Percentiles rank a stretch among this genome's conserved stretches.
Evolutionary conservation across 2,888 invertebrate genomes (phyloP).

Genomic region (Cosmopolites sordidus): DNA sequence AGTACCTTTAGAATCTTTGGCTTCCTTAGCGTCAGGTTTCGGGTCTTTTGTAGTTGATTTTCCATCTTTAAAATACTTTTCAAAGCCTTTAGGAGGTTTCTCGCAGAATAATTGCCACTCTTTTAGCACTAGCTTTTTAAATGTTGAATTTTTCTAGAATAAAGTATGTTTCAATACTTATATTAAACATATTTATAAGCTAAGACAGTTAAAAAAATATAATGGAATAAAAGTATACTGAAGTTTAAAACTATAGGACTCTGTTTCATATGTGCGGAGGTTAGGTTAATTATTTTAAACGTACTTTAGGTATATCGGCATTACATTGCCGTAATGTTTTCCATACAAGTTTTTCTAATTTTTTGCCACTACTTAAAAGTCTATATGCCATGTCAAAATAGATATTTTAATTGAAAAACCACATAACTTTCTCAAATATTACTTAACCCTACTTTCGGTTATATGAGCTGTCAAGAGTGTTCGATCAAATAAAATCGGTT

Average conservation of each 20-base stretch:
- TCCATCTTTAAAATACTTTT: conserved; percentile 80
- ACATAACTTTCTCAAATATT: conserved; percentile 29
- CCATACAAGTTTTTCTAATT: conserved; percentile 52
- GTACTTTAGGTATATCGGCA: conserved; percentile 40
- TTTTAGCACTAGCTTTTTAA: conserved; percentile 46
- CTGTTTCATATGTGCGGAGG: no score
- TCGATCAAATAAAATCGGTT: neutral
- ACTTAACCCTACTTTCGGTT: conserved; percentile 5
- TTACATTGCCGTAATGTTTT: conserved; percentile 43
- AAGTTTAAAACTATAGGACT: no score
- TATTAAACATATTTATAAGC: no score
- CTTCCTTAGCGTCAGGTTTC: conserved; percentile 44
- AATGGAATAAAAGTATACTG: no score
- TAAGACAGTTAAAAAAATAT: no score
- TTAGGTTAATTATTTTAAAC: conserved; percentile 19
- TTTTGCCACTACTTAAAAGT: conserved; percentile 55
- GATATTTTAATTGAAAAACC: conserved; percentile 24
- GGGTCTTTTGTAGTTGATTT: conserved; percentile 37
- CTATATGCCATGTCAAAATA: conserved; percentile 57
- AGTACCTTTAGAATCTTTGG: conserved; percentile 22
- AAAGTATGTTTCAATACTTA: neutral
- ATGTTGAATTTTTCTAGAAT: neutral
- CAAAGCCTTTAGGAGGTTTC: conserved; percentile 89
- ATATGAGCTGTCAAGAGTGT: conserved; percentile 7
- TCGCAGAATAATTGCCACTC: conserved; percentile 65